Evolutionary conservation across 2,797 vertebrate genomes (phyloP).

Genomic region (Pteronotus mesoamericanus): DNA sequence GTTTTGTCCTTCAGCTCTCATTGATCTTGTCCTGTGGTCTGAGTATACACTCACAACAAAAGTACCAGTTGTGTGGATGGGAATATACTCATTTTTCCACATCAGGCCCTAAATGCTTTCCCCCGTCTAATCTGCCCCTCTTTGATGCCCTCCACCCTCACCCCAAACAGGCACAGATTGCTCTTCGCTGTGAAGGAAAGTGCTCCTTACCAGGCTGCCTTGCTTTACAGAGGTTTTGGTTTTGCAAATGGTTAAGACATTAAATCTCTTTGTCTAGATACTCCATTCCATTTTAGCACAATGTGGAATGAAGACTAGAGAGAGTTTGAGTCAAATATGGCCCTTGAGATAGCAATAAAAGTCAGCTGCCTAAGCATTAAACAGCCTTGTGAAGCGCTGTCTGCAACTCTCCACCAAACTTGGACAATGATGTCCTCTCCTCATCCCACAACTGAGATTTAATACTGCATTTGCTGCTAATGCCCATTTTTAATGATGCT

Average conservation of each 20-base stretch:
- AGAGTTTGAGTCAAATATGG: constrained; percentile 47
- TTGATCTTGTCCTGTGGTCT: neutral
- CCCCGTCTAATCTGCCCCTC: neutral
- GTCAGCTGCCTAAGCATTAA: constrained; percentile 48
- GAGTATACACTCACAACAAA: neutral
- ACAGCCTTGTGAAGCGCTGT: neutral
- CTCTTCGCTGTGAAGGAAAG: neutral
- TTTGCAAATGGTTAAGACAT: neutral
- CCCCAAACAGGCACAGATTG: neutral
- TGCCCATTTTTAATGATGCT: constrained; percentile 18
- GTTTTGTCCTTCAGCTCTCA: neutral
- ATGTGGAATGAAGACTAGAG: neutral
- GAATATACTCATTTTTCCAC: neutral
- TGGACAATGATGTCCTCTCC: neutral
- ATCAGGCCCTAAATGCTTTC: neutral
- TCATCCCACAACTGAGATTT: neutral
- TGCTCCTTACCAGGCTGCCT: neutral
- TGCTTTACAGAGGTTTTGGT: neutral
- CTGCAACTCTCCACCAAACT: neutral
- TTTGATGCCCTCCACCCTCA: neutral
- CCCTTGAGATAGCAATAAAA: constrained; percentile 53
- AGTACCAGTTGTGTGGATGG: neutral
- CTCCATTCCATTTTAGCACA: constrained; percentile 39
- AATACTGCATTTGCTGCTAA: neutral
- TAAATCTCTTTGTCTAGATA: constrained; percentile 12